These are phyloP conservation scores for Heliconius hewitsoni DNA, from an alignment of 1,140 invertebrate genomes.

Conservation along the genomic window DNA sequence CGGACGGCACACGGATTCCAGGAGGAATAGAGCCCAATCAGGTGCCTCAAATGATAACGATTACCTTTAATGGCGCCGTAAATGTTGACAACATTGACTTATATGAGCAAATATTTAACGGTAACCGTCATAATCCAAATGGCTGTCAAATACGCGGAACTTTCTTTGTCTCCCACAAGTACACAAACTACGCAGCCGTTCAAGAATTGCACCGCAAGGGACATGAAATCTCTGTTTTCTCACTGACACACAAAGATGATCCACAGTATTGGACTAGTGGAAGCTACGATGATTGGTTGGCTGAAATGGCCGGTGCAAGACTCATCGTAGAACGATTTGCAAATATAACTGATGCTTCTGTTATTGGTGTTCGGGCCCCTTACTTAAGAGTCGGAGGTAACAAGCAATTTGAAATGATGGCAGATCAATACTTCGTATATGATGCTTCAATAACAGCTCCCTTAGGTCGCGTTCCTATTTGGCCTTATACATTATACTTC, in stretches of 20 bases:
- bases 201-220: conserved; percentile 95
- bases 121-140: conserved; percentile 93
- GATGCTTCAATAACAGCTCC: conserved; percentile 96
- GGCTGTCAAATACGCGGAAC: conserved; percentile 96
- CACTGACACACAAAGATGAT: conserved; percentile 95
- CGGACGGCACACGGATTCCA: conserved; percentile 94
- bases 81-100: conserved; percentile 96
- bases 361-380: conserved; percentile 94
- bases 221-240: conserved; percentile 97
- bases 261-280: conserved; percentile 94
- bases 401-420: conserved; percentile 98
- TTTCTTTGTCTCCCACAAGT: conserved; percentile 98
- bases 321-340: conserved; percentile 93
- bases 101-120: conserved; percentile 95
- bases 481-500: conserved; percentile 98
- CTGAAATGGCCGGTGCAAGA: conserved; percentile 97
- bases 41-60: conserved; percentile 96
- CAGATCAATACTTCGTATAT: conserved; percentile 96
- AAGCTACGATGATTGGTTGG: conserved; percentile 94
- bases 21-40: conserved; percentile 90
- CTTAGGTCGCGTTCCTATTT: conserved; percentile 93
- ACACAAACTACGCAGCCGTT: conserved; percentile 96
- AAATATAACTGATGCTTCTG: conserved; percentile 94
- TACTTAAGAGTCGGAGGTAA: conserved; percentile 95
- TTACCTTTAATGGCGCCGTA: conserved; percentile 97